Evolutionary conservation across 1,140 invertebrate species (phyloP).

Genomic region (Thaumatotibia leucotreta): DNA sequence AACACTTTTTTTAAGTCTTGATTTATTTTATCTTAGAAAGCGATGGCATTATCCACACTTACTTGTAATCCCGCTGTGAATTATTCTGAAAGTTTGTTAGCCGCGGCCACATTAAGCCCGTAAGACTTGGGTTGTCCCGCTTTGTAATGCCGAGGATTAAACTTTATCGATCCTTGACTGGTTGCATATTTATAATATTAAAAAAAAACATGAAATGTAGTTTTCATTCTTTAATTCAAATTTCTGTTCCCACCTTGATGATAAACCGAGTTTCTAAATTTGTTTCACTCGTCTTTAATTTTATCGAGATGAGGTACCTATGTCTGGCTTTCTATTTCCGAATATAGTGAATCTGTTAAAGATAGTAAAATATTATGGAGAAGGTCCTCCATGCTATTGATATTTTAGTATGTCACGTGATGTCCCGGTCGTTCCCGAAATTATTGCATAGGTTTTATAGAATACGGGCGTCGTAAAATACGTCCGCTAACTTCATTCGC

Average conservation of each 20-base stretch:
- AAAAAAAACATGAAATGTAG: no score
- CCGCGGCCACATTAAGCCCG: slow-evolving; percentile 33
- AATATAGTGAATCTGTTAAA: no score
- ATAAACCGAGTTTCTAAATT: no score
- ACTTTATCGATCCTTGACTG: slow-evolving; percentile 26
- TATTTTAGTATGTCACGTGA: background rate
- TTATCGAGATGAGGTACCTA: no score
- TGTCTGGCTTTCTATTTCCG: no score
- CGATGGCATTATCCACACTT: slow-evolving; percentile 39
- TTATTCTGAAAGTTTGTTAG: slow-evolving; percentile 39
- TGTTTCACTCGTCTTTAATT: no score
- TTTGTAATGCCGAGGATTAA: slow-evolving; percentile 27
- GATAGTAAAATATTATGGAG: no score
- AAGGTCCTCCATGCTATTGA: no score
- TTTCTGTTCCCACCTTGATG: no score
- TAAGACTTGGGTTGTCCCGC: slow-evolving; percentile 25
- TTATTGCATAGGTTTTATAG: background rate
- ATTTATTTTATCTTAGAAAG: slow-evolving; percentile 36
- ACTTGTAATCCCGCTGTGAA: slow-evolving; percentile 35
- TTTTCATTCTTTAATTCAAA: no score
- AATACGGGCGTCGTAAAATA: background rate
- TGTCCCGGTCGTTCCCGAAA: background rate
- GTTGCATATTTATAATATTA: no score
- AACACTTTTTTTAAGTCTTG: slow-evolving; percentile 47
- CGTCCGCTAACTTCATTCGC: no score